These are phyloP conservation scores for Menura novaehollandiae DNA, from an alignment of 2,113 vertebrate species.

Conservation along the genomic window DNA sequence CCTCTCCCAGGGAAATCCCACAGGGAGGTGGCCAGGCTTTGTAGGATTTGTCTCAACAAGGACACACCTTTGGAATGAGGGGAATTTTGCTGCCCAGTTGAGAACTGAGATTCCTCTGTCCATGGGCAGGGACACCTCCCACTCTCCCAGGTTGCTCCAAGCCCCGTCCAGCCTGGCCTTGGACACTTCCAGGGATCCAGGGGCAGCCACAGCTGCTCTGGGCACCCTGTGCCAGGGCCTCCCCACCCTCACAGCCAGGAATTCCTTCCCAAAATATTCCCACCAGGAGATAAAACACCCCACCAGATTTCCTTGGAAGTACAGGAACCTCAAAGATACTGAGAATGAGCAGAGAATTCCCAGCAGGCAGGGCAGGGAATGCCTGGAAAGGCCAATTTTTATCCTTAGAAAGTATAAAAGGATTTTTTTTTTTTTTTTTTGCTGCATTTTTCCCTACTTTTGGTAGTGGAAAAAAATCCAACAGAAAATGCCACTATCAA, in stretches of 20 bases:
- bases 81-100: neutral
- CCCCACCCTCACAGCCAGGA: neutral
- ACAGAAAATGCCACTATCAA: neutral
- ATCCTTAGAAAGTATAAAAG: neutral
- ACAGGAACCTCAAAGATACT: neutral
- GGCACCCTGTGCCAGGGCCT: neutral
- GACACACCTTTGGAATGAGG: no score
- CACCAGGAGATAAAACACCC: neutral
- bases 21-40: neutral
- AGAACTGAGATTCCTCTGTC: neutral
- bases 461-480: fast-evolving
- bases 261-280: neutral
- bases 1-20: neutral
- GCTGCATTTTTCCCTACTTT: neutral
- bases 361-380: neutral
- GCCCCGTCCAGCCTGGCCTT: neutral
- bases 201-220: neutral
- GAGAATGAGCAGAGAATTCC: neutral
- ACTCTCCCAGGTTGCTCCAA: no score
- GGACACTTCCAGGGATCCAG: neutral
- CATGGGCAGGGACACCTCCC: neutral
- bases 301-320: neutral
- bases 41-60: neutral
- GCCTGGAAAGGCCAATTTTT: neutral
- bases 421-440: no score